Conservation (phyloP, 2,888 invertebrate genomes). For the Caprella mutica region DNA sequence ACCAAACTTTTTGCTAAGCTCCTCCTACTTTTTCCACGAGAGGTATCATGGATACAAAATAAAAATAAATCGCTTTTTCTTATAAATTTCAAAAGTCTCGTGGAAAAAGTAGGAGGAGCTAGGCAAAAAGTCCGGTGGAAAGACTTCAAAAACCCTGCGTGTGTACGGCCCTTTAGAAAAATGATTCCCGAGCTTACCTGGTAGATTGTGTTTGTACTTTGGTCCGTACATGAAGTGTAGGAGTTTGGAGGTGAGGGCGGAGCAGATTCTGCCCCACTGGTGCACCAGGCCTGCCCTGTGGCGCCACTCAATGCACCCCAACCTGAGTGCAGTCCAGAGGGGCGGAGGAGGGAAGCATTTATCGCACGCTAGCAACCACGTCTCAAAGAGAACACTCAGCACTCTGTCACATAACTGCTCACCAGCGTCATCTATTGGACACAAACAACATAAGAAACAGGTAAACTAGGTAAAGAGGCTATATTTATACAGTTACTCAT, state of each 20-base stretch:
- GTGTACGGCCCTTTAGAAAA: too few relatives aligned
- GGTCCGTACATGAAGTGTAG: constrained; percentile 80
- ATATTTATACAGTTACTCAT: not conserved
- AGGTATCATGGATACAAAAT: too few relatives aligned
- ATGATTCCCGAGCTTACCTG: too few relatives aligned
- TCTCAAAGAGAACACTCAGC: constrained; percentile 82
- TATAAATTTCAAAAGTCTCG: too few relatives aligned
- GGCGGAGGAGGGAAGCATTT: constrained; percentile 88
- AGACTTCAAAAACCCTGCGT: too few relatives aligned
- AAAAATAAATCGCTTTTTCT: too few relatives aligned
- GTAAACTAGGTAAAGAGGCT: too few relatives aligned
- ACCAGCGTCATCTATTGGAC: constrained; percentile 65
- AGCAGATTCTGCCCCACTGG: constrained; percentile 89
- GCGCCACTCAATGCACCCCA: constrained; percentile 85
- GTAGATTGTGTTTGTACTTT: constrained; percentile 41
- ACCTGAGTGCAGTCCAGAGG: constrained; percentile 75
- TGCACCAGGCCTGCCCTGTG: constrained; percentile 84
- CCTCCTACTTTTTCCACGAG: too few relatives aligned
- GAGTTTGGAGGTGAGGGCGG: constrained; percentile 72
- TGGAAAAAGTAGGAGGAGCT: too few relatives aligned
- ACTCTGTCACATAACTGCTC: constrained; percentile 90
- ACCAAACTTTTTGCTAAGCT: too few relatives aligned
- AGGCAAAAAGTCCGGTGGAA: too few relatives aligned
- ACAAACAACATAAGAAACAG: too few relatives aligned
- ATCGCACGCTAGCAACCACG: constrained; percentile 64